Evolutionary conservation across 1,140 invertebrate species (phyloP), one percentile per base, ranked within the genome.

Genomic region (Limonius californicus): DNA sequence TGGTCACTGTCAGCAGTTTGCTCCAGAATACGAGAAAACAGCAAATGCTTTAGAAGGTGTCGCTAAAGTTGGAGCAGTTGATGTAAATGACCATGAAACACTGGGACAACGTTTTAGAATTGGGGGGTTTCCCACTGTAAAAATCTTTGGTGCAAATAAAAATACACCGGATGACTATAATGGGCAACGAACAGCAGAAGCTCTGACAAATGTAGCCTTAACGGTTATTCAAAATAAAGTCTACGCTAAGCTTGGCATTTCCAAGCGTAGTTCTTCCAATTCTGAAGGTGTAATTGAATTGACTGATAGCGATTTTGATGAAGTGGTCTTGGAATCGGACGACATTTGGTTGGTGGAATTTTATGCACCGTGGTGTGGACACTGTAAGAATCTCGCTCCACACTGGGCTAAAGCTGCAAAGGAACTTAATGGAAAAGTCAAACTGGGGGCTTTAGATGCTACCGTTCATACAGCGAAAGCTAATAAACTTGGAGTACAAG

Each of bases 321-420:
- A 94, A 72, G 72, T 89, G 30, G 95, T 99, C 9, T 73, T 98
- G 56, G 83, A 94, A 54, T 94, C 91, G 3, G 90, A 96, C 12
- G 94, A 98, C 70, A 84, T 96, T 77, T 98, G 94, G 93, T 74
- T 99, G 54, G 94, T 99, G 2, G 95, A 98, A 77, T 99, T 99
- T 82, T 98, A 88, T 79, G 97, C 97, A 11, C 97, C 97, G 0
- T 95, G 93, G 93, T 97, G 94, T 77, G 92, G 93, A 16, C 93
- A 98, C 77, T 98, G 97, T 76, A 97, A 99, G 79, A 96, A 92
- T 74, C 81, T 99, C 11, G 95, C 90, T 50, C 97, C 97, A 0
- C 89, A 96, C 66, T 99, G 95, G 95, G 90, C 89, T 14, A 86
- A 89, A 74, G 97, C 97, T 32, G 97, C 98, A 35, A 86, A 88